Evolutionary conservation across 2,113 vertebrate genomes (phyloP), one percentile per base, ranked within the genome.

Genomic region (Lucifuga dentata): DNA sequence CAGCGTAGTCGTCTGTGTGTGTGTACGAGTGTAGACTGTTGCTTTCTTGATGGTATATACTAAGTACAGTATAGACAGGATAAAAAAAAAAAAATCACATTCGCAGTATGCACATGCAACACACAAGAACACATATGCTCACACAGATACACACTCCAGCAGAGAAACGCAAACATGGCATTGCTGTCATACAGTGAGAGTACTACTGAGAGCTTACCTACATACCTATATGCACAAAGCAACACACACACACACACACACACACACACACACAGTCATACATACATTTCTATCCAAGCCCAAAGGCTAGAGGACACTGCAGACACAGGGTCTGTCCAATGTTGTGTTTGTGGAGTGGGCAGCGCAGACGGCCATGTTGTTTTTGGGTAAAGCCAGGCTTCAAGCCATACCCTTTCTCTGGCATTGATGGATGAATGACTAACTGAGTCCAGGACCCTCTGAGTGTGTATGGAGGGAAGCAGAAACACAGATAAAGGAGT

Each of bases 351-450:
- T 71, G 60, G 57, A 82, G 73, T 60, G 63, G 81, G 70, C 60
- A 78, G 58, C 41, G 33, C 56, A 12, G 61, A 49, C 74, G 13
- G 84, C 88, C 82, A 80, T 85, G 88, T 79, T 85, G 74, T 83
- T 88, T 81, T 81, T 80, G 82, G 80, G 78, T 79, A 48, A 73
- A 76, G 56, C 40, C 81, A 66, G 76, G 78, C 80, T 76, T 43
- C 43, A 12, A 76, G 80, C 78, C 70, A 49, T 74, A 29, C 49
- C 71, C 73, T 80, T 50, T 35, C 38, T 35, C 38, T 83, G 83
- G 70, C 79, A 69, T 33, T 83, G 85, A 85, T 84, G 74, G 82
- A 88, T 80, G 73, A 76, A 58, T 21, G 71, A 57, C 66, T 40
- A 20, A 67, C 70, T 50, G 59, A 46, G 68, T 67, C 64, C 78